phyloP scores from a whole-genome alignment of 2,888 invertebrate species.

The Drosophila monieri region DNA sequence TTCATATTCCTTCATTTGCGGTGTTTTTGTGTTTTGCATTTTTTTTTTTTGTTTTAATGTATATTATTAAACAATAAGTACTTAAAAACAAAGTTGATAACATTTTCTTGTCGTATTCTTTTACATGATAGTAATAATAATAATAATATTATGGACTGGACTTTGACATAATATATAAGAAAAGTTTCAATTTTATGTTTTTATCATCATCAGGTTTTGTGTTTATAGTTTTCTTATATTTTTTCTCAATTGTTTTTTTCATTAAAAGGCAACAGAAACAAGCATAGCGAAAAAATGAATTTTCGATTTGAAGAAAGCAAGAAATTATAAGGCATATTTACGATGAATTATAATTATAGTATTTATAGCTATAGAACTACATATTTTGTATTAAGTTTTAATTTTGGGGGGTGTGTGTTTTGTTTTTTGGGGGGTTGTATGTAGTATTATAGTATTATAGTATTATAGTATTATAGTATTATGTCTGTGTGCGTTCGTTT shows the following conservation, averaged over 20 bases:
- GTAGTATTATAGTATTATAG: background rate
- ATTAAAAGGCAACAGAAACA: conserved; percentile 42
- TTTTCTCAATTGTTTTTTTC: conserved; percentile 25
- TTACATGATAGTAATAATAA: conserved; percentile 45
- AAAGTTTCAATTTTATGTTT: conserved; percentile 16
- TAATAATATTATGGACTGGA: conserved; percentile 47
- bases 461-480: conserved; percentile 3
- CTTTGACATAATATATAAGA: conserved; percentile 43
- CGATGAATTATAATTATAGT: conserved; percentile 52
- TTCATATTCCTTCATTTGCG: conserved; percentile 16
- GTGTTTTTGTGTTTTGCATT: conserved; percentile 20
- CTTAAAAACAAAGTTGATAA: conserved; percentile 77
- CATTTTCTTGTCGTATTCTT: conserved; percentile 55
- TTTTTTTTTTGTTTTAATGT: conserved; percentile 29
- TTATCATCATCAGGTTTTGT: conserved; percentile 9
- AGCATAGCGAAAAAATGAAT: conserved; percentile 46
- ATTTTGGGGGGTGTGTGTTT: conserved; percentile 26
- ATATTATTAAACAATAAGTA: conserved; percentile 75
- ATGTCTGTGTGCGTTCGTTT: conserved; percentile 33
- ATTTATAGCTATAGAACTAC: conserved; percentile 69
- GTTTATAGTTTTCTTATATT: conserved; percentile 13
- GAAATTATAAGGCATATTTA: conserved; percentile 45
- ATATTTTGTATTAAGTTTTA: conserved; percentile 46
- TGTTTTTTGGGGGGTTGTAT: background rate
- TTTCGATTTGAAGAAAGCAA: conserved; percentile 39